These are phyloP conservation scores for Endotricha flammealis DNA, from an alignment of 2,888 invertebrate genomes.

Conservation along the genomic window DNA sequence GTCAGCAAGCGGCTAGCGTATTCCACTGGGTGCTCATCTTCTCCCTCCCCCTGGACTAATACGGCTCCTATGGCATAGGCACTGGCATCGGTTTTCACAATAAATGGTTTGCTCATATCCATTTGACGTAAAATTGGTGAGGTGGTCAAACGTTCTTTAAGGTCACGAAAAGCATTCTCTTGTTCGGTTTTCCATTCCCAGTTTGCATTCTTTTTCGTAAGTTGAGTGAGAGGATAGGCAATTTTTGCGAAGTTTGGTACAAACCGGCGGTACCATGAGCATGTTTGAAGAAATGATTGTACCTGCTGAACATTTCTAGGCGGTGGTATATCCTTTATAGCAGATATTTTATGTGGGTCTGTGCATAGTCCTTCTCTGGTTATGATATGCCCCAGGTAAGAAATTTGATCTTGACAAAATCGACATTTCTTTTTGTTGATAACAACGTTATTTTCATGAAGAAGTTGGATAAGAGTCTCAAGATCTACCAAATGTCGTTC, in stretches of 20 bases:
- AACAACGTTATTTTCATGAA: conserved; percentile 21
- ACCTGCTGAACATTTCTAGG: conserved; percentile 15
- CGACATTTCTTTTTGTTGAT: conserved; percentile 25
- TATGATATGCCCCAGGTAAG: conserved; percentile 33
- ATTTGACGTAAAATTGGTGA: conserved; percentile 1
- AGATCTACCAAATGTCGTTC: conserved; percentile 26
- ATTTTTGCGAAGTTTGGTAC: conserved; percentile 19
- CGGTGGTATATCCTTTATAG: conserved; percentile 21
- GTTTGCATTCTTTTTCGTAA: background rate
- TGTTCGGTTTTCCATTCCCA: conserved; percentile 2
- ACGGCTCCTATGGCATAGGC: conserved; percentile 9
- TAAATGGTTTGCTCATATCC: background rate
- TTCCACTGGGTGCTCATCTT: conserved; percentile 9
- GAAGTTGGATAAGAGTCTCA: conserved; percentile 17
- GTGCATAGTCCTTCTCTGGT: conserved; percentile 21
- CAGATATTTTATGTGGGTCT: conserved; percentile 30
- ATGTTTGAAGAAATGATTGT: conserved; percentile 13
- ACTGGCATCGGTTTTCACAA: conserved; percentile 1
- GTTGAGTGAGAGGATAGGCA: conserved; percentile 17
- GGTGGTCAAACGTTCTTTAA: background rate
- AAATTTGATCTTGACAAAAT: no score
- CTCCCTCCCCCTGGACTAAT: conserved; percentile 18
- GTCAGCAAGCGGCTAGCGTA: conserved; percentile 16
- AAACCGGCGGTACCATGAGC: conserved; percentile 26
- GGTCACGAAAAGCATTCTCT: background rate